phyloP scores from a whole-genome alignment of 2,888 invertebrate species.

The Drosophila testacea region DNA sequence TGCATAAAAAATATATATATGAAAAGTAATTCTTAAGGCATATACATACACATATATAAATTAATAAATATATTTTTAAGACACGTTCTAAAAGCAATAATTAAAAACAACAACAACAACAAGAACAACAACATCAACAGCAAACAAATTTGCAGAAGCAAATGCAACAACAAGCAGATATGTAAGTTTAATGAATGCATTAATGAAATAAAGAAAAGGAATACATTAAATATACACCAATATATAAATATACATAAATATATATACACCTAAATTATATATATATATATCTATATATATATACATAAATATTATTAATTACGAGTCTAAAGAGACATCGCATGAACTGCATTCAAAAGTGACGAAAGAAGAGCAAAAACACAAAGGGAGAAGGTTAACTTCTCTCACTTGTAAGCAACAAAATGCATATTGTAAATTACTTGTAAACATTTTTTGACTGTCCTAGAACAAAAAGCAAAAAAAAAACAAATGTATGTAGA shows the following conservation, averaged over 20 bases:
- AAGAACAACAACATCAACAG: conserved; percentile 19
- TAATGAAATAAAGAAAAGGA: conserved; percentile 37
- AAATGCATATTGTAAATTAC: conserved; percentile 63
- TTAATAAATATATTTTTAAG: conserved; percentile 81
- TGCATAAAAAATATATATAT: conserved; percentile 53
- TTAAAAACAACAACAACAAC: conserved; percentile 76
- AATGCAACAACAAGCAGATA: conserved; percentile 34
- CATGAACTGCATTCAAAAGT: conserved; percentile 18
- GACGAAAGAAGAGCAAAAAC: not conserved
- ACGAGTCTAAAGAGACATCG: conserved; percentile 11
- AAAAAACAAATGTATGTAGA: conserved; percentile 26
- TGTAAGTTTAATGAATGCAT: conserved; percentile 51
- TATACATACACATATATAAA: conserved; percentile 61
- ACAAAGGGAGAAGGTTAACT: conserved; percentile 6
- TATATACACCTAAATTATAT: conserved; percentile 50
- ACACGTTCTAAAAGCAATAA: conserved; percentile 85
- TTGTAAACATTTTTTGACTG: conserved; percentile 65
- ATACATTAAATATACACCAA: conserved; percentile 79
- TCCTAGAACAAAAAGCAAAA: conserved; percentile 41
- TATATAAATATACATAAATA: conserved; percentile 74
- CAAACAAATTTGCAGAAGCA: conserved; percentile 5
- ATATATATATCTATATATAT: conserved; percentile 21
- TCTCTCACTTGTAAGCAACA: conserved; percentile 15
- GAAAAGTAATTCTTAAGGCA: conserved; percentile 52
- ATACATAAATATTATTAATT: conserved; percentile 19